Base-by-base conservation (phyloP, 2,888 invertebrate species). In the Ochropleura plecta region DNA sequence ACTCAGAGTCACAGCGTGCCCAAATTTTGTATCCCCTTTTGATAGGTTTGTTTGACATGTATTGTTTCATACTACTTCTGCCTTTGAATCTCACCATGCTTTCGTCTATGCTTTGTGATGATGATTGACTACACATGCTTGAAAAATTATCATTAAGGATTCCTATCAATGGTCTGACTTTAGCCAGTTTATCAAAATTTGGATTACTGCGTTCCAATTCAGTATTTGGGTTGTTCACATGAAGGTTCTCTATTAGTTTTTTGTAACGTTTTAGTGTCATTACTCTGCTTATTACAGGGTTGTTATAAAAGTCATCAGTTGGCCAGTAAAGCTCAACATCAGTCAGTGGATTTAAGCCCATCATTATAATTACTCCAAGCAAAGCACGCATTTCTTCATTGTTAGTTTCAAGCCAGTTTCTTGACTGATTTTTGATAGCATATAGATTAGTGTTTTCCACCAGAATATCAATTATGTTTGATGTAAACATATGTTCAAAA, bases 31-130 rank as follows among this genome's bases (percentile, higher is more conserved):
- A 73, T 12, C 67, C 69, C 30, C 59, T 46, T 7, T 59, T 60
- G 9, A 69, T 76, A 7, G 79, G 78, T 18, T 83, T 79, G 12
- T 65, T 65, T 5, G 64, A 51, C 65, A 65, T 65, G 12, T 65
- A 65, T 6, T 49, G 49, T 16, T 18, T 51, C 30, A 57, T 30
- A 30, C 12, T 30, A 57, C 57, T 57, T 57, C 57, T 46, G 44
- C 44, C 44, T 46, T 46, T 46, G 44, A 46, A 46, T 46, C 44
- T 46, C 44, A 46, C 44, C 44, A 46, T 46, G 44, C 44, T 46
- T 46, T 46, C 44, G 44, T 46, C 44, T 46, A 46, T 46, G 44
- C 44, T 46, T 46, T 46, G 44, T 46, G 44, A 46, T 46, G 44
- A 46, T 46, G 44, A 46, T 46, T 46, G 44, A 46, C 44, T 46